These are phyloP conservation scores for Drosophila melanica DNA, from an alignment of 1,140 invertebrate species.

Conservation along the genomic window DNA sequence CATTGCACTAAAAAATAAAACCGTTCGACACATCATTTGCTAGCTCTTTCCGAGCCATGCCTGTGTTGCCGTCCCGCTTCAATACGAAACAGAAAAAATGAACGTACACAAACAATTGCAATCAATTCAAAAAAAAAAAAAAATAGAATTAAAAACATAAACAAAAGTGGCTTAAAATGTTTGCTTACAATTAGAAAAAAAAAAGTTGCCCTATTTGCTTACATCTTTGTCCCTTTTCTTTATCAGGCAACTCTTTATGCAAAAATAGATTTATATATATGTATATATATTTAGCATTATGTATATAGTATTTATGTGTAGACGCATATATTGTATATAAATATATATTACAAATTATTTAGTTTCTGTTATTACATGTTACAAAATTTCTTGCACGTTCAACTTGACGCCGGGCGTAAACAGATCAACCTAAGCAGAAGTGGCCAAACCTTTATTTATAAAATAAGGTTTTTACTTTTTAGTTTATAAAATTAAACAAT, in stretches of 20 bases:
- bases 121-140: constrained; percentile 7
- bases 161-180: constrained; percentile 56
- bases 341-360: constrained; percentile 45
- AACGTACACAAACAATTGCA: constrained; percentile 46
- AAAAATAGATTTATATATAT: constrained; percentile 43
- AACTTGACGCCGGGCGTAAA: constrained; percentile 16
- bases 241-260: constrained; percentile 51
- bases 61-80: constrained; percentile 47
- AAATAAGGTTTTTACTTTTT: constrained; percentile 59
- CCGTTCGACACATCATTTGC: constrained; percentile 31
- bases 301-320: constrained; percentile 26
- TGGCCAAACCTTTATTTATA: constrained; percentile 73
- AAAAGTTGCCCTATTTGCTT: constrained; percentile 35
- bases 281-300: constrained; percentile 14
- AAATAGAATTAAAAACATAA: constrained; percentile 34
- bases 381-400: constrained; percentile 18
- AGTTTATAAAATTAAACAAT: constrained; percentile 31
- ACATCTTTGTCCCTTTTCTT: constrained; percentile 39
- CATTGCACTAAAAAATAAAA: constrained; percentile 65
- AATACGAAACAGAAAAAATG: constrained; percentile 42
- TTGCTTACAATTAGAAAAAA: constrained; percentile 51
- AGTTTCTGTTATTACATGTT: constrained; percentile 40
- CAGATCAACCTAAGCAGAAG: constrained; percentile 21
- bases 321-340: constrained; percentile 25
- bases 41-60: constrained; percentile 42